Evolutionary conservation across 2,888 invertebrate genomes (phyloP).

Genomic region (Crematogaster levior): DNA sequence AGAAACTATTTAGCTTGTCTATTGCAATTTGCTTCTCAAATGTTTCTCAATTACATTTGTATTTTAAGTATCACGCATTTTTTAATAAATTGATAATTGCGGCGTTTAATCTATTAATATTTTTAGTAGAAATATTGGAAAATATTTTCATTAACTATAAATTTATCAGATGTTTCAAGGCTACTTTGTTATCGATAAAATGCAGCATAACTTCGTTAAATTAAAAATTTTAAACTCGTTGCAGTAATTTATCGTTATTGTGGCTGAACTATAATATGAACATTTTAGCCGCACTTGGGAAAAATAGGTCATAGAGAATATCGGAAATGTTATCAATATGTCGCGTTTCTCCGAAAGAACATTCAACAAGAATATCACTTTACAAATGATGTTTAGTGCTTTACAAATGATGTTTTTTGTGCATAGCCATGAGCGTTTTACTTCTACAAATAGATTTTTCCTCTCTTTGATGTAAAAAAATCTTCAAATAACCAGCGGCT

Average conservation of each 20-base stretch:
- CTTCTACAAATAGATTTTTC: constrained; percentile 16
- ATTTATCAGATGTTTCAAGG: background rate
- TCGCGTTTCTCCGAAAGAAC: constrained; percentile 23
- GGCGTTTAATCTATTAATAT: background rate
- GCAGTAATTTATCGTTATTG: background rate
- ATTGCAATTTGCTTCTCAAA: background rate
- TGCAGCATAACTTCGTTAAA: background rate
- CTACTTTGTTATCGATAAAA: constrained; percentile 22
- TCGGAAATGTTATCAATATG: constrained; percentile 45
- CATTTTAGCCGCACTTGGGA: background rate
- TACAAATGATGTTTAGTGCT: too few relatives aligned
- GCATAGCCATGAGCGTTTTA: constrained; percentile 24
- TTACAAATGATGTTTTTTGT: constrained; percentile 25
- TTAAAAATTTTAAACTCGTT: constrained; percentile 16
- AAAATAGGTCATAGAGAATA: constrained; percentile 34
- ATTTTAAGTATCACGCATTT: background rate
- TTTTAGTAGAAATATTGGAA: background rate
- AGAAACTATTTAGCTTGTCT: background rate
- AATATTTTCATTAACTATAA: background rate
- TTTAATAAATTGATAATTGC: background rate
- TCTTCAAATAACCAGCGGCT: background rate
- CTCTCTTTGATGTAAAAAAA: background rate
- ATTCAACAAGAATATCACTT: constrained; percentile 37
- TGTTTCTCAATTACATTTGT: background rate
- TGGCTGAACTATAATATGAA: constrained; percentile 4